Base-by-base conservation (phyloP, 2,888 invertebrate species). In the Polyommatus icarus region DNA sequence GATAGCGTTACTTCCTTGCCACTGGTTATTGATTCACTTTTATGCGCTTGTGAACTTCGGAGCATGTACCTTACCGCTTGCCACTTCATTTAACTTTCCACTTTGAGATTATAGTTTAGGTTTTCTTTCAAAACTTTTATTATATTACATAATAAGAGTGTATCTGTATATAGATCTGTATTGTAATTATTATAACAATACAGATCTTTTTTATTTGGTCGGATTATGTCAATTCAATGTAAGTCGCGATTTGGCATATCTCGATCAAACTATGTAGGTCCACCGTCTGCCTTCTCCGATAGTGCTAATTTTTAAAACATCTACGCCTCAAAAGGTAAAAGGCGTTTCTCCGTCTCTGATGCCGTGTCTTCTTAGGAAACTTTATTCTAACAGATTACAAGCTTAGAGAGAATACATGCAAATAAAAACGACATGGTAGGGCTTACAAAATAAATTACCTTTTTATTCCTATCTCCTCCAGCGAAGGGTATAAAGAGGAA, bases 1-100 rank as follows among this genome's bases (percentile, higher is more conserved):
- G 75, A 75, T 75, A 75, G 46, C 75, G 24, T 46, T 46, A 73
- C 73, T 54, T 46, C 75, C 75, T 75, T 75, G 75, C 50, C 46
- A 46, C 50, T 75, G 75, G 75, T 75, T 75, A 75, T 75, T 54
- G 75, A 75, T 75, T 75, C 50, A 50, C 50, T 75, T 50, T 73
- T 12, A 46, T 20, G 46, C 24, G 46, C 50, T 75, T 50, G 46
- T 46, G 73, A 46, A 46, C 46, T 40, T 15, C 46, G 29, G 5
- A 18, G 40, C 24, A 12, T 36, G n/a, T 20, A 24, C n/a, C 1
- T n/a, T n/a, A 1, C 18, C 12, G 18, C 20, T 59, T 59, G n/a
- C n/a, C 15, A 20, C 46, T 46, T 46, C 7, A 59, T 59, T 59
- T 54, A 54, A 59, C 59, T 59, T 59, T n/a, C 20, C 8, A 59